phyloP scores from a whole-genome alignment of 2,113 vertebrate genomes.

The Stercorarius parasiticus region DNA sequence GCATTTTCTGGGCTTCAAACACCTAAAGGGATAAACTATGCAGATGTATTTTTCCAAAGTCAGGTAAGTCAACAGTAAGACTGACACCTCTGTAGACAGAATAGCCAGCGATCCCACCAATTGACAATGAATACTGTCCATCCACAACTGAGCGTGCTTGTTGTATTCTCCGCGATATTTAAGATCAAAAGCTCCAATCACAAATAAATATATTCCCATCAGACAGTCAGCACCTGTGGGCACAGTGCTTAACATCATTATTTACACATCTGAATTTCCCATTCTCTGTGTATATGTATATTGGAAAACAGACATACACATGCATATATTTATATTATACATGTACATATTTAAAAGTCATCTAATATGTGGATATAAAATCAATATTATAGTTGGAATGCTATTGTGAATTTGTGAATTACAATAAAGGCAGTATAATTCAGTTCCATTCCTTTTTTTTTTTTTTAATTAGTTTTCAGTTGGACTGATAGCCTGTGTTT shows the following conservation, averaged over 20 bases:
- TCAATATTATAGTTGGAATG: not conserved
- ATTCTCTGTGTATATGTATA: not conserved
- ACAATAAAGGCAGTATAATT: not conserved
- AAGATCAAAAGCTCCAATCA: constrained; percentile 92
- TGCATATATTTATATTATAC: not conserved
- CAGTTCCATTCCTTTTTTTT: not conserved
- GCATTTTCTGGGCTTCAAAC: constrained; percentile 86
- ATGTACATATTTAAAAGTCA: not conserved
- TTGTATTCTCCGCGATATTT: constrained; percentile 97
- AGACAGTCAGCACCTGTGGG: constrained; percentile 92
- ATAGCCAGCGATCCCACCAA: constrained; percentile 93
- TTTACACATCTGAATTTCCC: constrained; percentile 46
- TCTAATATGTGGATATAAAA: not conserved
- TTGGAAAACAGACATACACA: not conserved
- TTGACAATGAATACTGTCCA: constrained; percentile 91
- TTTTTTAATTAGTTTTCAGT: not conserved
- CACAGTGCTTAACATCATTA: constrained; percentile 45
- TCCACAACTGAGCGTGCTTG: constrained; percentile 93
- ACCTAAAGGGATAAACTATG: constrained; percentile 95
- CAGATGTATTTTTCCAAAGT: constrained; percentile 98
- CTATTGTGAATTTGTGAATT: not conserved
- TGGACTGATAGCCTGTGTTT: not conserved
- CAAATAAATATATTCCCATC: constrained; percentile 97
- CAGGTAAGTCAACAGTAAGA: constrained; percentile 93
- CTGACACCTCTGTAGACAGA: constrained; percentile 96